These are phyloP conservation scores for Caenorhabditis afra DNA, from an alignment of 2,888 invertebrate genomes.

Conservation along the genomic window DNA sequence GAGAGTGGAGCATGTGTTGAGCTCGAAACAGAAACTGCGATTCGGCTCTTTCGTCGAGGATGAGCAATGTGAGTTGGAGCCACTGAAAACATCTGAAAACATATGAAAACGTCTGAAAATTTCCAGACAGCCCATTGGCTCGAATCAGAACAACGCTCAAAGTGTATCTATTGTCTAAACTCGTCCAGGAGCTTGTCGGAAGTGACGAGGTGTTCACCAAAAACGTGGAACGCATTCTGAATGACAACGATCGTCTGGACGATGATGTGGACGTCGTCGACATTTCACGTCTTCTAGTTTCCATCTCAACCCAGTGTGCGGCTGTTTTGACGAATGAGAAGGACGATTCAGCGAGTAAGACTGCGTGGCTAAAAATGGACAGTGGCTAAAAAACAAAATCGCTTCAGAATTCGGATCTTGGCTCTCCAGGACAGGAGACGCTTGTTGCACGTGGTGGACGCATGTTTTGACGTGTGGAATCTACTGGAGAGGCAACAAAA, in stretches of 20 bases:
- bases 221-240: slow-evolving; percentile 17
- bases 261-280: slow-evolving; percentile 71
- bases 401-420: slow-evolving; percentile 54
- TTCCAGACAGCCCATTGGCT: slow-evolving; percentile 72
- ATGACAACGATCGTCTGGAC: slow-evolving; percentile 36
- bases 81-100: not conserved
- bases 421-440: slow-evolving; percentile 69
- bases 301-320: slow-evolving; percentile 67
- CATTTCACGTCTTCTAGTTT: slow-evolving; percentile 73
- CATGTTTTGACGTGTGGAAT: slow-evolving; percentile 78
- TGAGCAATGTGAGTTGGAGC: slow-evolving; percentile 33
- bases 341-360: slow-evolving; percentile 53
- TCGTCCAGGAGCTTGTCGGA: slow-evolving; percentile 71
- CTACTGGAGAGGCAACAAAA: slow-evolving; percentile 69
- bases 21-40: slow-evolving; percentile 27
- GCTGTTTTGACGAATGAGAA: slow-evolving; percentile 46
- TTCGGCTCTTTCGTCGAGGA: slow-evolving; percentile 55
- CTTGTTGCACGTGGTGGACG: slow-evolving; percentile 79
- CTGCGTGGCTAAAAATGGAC: not conserved
- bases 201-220: slow-evolving; percentile 38
- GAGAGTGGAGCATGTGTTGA: slow-evolving; percentile 47
- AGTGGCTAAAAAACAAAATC: no score
- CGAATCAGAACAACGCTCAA: slow-evolving; percentile 74
- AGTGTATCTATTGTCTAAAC: slow-evolving; percentile 70
- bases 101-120: not conserved